These are phyloP conservation scores for Dromaius novaehollandiae DNA, from an alignment of 2,113 vertebrate species.

Conservation along the genomic window DNA sequence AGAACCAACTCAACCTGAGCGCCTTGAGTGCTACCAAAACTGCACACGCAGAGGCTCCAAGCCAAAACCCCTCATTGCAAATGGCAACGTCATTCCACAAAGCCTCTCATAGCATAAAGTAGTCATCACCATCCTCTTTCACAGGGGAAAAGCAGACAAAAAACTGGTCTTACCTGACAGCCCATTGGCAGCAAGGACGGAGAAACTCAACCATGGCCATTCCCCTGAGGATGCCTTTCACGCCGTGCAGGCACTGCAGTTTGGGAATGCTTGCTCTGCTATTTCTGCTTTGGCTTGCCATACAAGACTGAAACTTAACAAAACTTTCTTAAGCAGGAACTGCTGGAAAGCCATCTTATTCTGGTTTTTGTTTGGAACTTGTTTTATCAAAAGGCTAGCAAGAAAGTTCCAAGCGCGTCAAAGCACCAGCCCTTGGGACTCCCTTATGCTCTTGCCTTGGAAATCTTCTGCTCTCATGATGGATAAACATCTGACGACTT, in stretches of 20 bases:
- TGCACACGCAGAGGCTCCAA: accelerated
- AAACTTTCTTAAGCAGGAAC: neutral
- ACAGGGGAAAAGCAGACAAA: neutral
- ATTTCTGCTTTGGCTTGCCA: neutral
- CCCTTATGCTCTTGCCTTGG: neutral
- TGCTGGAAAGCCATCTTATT: neutral
- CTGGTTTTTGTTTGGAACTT: neutral
- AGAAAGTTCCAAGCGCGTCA: accelerated
- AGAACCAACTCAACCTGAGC: neutral
- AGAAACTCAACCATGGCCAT: neutral
- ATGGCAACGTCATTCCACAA: neutral
- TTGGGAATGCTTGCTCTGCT: accelerated
- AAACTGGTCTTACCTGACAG: neutral
- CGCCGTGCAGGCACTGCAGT: accelerated
- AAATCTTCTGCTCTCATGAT: accelerated
- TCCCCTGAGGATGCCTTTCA: neutral
- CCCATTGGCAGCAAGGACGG: accelerated
- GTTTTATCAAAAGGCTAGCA: neutral
- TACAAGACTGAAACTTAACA: neutral
- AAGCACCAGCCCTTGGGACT: neutral
- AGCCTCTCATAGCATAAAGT: neutral
- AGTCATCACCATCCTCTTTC: neutral
- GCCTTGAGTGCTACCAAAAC: accelerated
- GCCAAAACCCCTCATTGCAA: neutral
- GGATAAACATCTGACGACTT: neutral